phyloP scores from a whole-genome alignment of 2,797 vertebrate genomes.

The Chaunax sp. region DNA sequence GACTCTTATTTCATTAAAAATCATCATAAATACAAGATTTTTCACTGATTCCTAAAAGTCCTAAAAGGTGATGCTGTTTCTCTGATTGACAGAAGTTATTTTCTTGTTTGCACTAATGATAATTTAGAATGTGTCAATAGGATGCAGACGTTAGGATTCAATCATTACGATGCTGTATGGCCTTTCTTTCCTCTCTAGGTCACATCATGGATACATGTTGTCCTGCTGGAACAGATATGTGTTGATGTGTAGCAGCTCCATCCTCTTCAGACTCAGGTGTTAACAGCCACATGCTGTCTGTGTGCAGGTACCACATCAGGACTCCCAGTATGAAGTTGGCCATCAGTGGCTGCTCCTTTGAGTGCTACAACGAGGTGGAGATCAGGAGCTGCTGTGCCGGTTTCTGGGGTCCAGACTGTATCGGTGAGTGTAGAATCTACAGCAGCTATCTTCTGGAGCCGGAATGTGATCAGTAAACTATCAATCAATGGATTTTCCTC shows the following conservation, averaged over 20 bases:
- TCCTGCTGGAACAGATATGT: too few species aligned
- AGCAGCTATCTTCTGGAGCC: not conserved
- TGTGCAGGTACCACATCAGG: conserved; percentile 49
- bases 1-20: too few species aligned
- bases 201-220: too few species aligned
- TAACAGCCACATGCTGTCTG: not conserved
- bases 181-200: too few species aligned
- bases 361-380: conserved; percentile 80
- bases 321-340: conserved; percentile 1
- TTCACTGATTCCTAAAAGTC: too few species aligned
- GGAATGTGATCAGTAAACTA: not conserved
- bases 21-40: too few species aligned
- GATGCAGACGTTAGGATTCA: too few species aligned
- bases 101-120: too few species aligned
- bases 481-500: not conserved
- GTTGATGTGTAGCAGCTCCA: not conserved
- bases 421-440: conserved; percentile 80
- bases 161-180: too few species aligned
- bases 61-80: too few species aligned
- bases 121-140: too few species aligned
- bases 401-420: conserved; percentile 91
- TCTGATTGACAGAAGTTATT: too few species aligned
- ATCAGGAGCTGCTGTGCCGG: conserved; percentile 89
- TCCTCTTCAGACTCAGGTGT: not conserved
- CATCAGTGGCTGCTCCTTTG: conserved; percentile 86